Percentiles rank a stretch among this genome's conserved stretches.
Evolutionary conservation across 2,113 vertebrate species (phyloP).

Genomic region (Onychorhynchus coronatus): DNA sequence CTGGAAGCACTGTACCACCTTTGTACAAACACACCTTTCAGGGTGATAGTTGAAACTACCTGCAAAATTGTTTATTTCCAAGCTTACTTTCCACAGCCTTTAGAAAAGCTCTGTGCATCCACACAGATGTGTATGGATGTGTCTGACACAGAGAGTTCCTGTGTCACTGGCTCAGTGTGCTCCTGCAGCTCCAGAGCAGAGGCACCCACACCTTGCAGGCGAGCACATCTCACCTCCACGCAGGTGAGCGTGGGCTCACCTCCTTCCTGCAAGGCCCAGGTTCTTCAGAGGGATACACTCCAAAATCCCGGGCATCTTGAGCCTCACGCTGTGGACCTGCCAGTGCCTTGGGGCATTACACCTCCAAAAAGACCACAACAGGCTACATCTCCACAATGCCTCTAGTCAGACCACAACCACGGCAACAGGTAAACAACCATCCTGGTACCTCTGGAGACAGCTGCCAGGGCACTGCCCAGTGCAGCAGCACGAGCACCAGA

Average conservation of each 20-base stretch:
- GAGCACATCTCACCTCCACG: neutral
- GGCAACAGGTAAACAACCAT: neutral
- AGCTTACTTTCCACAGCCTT: neutral
- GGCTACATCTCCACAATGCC: neutral
- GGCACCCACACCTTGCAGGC: fast-evolving
- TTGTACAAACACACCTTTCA: neutral
- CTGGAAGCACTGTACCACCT: neutral
- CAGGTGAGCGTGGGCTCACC: fast-evolving
- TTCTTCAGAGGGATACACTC: neutral
- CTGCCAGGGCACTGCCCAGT: neutral
- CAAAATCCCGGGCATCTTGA: fast-evolving
- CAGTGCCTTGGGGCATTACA: fast-evolving
- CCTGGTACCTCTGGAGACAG: neutral
- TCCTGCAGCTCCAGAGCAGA: neutral
- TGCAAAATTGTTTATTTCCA: neutral
- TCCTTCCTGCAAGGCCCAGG: neutral
- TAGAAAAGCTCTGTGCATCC: neutral
- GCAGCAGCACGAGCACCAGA: fast-evolving
- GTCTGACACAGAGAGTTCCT: neutral
- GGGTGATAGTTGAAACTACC: neutral
- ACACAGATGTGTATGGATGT: neutral
- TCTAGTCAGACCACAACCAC: neutral
- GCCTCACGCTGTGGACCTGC: fast-evolving
- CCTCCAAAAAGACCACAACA: fast-evolving
- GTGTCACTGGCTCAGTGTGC: neutral